Base-by-base conservation (phyloP, 2,888 invertebrate genomes). In the Netelia melanura region DNA sequence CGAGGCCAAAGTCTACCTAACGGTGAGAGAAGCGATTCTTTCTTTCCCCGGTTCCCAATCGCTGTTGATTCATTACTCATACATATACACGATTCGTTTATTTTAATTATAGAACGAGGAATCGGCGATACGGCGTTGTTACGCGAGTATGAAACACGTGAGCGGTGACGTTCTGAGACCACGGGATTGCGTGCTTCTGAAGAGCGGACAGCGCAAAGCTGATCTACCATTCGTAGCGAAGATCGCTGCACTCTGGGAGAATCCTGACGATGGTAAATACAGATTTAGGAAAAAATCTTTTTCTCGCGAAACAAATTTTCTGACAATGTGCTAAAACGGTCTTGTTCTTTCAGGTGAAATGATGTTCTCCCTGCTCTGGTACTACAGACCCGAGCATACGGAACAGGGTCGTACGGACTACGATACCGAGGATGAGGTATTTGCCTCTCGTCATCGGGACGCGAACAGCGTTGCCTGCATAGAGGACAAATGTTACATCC, bases 301-400 rank as follows among this genome's bases (percentile, higher is more conserved):
- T 38, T 6, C 5, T 6, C 38, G 8, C 38, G 38, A 38, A 38
- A 30, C 5, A 30, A 3, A 64, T 56, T 54, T n/a, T 14, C 3
- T 2, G 38, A 62, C 43, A n/a, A n/a, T 30, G 21, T 67, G 44
- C 76, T 56, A 25, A 38, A 64, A 58, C 70, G 38, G 8, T 62
- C 78, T 84, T 84, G 84, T 43, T 85, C 6, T 92, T 94, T 0
- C 94, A 98, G 98, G 98, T 84, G 98, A 99, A 94, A 98, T 99
- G 98, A 98, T 98, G 98, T 97, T 99, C 95, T 98, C 98, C 3
- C 95, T 99, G 84, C 95, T 99, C 88, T 99, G 99, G 99, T 99
- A 98, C 95, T 99, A 99, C 94, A 96, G 99, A 90, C 99, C 99
- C 0, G 99, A 99, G 94, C 99, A 99, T 94, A 98, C 98, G 17